phyloP scores from a whole-genome alignment of 2,797 vertebrate species.

The Adrianichthys oophorus region DNA sequence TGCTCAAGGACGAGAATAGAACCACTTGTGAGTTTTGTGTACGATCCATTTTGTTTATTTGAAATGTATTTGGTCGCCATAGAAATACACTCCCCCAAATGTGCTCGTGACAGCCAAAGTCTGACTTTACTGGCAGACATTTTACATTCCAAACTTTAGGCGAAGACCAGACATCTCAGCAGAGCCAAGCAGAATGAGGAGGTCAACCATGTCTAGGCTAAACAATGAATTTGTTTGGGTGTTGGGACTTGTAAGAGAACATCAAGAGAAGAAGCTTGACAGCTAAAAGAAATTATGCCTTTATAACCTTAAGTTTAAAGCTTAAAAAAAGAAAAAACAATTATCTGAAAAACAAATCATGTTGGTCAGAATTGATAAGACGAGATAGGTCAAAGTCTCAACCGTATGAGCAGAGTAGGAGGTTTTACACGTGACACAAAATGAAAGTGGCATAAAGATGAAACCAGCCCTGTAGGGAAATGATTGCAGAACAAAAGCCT shows the following conservation, averaged over 20 bases:
- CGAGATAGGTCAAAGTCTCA: too few relatives aligned
- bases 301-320: neutral
- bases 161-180: conserved; percentile 63
- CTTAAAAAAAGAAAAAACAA: too few relatives aligned
- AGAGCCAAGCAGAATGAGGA: conserved; percentile 46
- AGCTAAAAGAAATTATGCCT: conserved; percentile 1
- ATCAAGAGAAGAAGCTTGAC: neutral
- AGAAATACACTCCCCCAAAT: conserved; percentile 47
- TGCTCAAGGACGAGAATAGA: conserved; percentile 11
- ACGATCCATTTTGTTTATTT: conserved; percentile 29
- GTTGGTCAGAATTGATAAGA: too few relatives aligned
- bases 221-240: conserved; percentile 47
- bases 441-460: too few relatives aligned
- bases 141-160: conserved; percentile 60
- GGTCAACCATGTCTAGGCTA: conserved; percentile 60
- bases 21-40: conserved; percentile 31
- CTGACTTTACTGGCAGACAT: conserved; percentile 57
- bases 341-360: too few relatives aligned
- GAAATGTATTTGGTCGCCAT: conserved; percentile 56
- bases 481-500: too few relatives aligned
- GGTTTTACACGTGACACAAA: too few relatives aligned
- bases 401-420: too few relatives aligned
- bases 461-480: too few relatives aligned
- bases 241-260: conserved; percentile 10
- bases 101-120: conserved; percentile 44